Conservation (phyloP, 2,888 invertebrate species). For the Leucophenga montana region DNA sequence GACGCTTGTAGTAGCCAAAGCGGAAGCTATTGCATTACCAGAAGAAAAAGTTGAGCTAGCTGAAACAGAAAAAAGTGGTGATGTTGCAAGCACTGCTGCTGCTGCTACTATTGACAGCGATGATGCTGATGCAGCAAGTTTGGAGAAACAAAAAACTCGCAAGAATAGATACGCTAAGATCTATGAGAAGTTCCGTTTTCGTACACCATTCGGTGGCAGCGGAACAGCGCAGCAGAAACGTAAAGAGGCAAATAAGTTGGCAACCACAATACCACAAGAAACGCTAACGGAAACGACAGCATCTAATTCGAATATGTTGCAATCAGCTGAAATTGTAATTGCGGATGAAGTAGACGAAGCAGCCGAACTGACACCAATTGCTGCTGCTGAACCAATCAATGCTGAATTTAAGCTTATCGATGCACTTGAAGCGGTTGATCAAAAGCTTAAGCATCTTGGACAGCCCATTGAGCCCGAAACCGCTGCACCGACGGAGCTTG, state of each 20-base stretch:
- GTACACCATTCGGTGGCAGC: constrained; percentile 54
- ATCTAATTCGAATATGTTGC: neutral
- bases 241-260: constrained; percentile 35
- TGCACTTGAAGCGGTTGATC: constrained; percentile 67
- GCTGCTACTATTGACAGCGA: constrained; percentile 36
- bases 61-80: neutral
- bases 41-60: constrained; percentile 13
- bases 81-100: constrained; percentile 27
- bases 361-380: neutral
- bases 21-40: constrained; percentile 13
- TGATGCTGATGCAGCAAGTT: constrained; percentile 36
- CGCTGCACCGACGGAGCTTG: constrained; percentile 27
- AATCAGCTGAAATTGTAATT: constrained; percentile 1
- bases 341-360: neutral
- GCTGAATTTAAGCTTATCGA: constrained; percentile 67
- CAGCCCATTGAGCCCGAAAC: constrained; percentile 19
- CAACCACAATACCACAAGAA: constrained; percentile 29
- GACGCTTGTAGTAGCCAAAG: constrained; percentile 20
- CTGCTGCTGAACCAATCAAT: constrained; percentile 32
- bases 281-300: neutral
- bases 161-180: constrained; percentile 67
- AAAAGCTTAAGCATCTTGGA: constrained; percentile 62
- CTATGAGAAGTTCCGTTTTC: constrained; percentile 70
- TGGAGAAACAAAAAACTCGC: constrained; percentile 57
- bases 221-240: constrained; percentile 37